Evolutionary conservation across 2,797 vertebrate species (phyloP).

Genomic region (Mormyrops attenuatus): DNA sequence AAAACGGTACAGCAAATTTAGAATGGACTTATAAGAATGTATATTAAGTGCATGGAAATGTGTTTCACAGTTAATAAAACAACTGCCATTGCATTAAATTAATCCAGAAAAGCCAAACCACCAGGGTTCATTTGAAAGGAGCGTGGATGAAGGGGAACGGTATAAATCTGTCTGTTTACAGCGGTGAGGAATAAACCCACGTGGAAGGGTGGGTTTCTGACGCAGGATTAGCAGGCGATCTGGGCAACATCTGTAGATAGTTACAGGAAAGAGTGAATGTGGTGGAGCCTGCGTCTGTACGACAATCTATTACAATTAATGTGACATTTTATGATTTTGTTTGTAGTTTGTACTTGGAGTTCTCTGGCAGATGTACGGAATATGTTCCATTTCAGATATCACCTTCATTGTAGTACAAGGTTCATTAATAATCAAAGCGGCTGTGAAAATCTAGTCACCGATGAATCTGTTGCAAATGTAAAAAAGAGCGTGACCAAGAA

Average conservation of each 20-base stretch:
- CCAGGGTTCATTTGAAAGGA: background rate
- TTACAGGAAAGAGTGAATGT: background rate
- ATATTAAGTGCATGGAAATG: background rate
- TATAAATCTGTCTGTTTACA: background rate
- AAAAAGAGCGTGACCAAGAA: background rate
- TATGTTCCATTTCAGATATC: background rate
- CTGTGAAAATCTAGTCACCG: background rate
- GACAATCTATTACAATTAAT: background rate
- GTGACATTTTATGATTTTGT: background rate
- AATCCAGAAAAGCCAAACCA: background rate
- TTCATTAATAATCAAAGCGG: background rate
- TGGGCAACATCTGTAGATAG: background rate
- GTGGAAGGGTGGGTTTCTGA: background rate
- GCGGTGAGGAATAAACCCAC: no score
- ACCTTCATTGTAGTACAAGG: background rate
- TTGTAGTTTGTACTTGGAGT: background rate
- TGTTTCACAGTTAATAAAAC: background rate
- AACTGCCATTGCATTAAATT: background rate
- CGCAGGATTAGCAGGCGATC: background rate
- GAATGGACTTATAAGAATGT: background rate
- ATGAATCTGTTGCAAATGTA: background rate
- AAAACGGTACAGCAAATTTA: background rate
- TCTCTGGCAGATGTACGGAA: background rate
- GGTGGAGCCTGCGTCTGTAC: background rate
- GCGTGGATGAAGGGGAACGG: background rate